Evolutionary conservation across 2,888 invertebrate species (phyloP), one percentile per base, ranked within the genome.

Genomic region (Lepidocyrtoides sp.): DNA sequence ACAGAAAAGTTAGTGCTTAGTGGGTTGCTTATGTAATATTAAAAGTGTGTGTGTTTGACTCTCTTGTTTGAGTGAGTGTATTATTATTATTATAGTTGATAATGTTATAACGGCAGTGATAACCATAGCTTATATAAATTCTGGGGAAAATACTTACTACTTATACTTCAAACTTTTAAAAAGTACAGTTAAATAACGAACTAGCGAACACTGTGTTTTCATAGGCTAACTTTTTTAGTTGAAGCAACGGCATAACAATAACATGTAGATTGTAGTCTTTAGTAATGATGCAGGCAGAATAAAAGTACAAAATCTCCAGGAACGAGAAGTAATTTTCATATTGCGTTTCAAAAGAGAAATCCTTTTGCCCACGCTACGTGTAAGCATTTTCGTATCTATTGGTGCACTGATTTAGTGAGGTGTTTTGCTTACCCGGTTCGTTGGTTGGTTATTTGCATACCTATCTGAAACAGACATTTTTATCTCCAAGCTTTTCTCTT

Each of bases 381-480:
- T 41, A 69, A n/a, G n/a, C n/a, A n/a, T n/a, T n/a, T n/a, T 48
- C 51, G 7, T 5, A 0, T 14, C 44, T 75, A 75, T 48, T 51
- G n/a, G 75, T 75, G 26, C 66, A 14, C 87, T 87, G 87, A 87
- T 81, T 87, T 87, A 79, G 63, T 29, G 87, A 79, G 63, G 51
- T 77, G 69, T 79, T 79, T 81, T 87, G 60, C 20, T 44, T 84
- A 48, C 26, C 51, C 26, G 29, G 41, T 41, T 86, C 57, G 75
- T 57, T 84, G 66, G 66, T 12, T 63, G 77, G 86, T 77, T 86
- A 75, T 77, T 44, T 54, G 84, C 69, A 69, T 84, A 32, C 51
- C 84, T 84, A 69, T 44, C 69, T 29, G 12, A 51, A 69, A 32
- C 69, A 17, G 17, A 66, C 66, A 20, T 82, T 69, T 69, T 36